Percentiles rank a stretch among this genome's conserved stretches.
phyloP scores from a whole-genome alignment of 2,888 invertebrate genomes.

The Macaria liturata region DNA sequence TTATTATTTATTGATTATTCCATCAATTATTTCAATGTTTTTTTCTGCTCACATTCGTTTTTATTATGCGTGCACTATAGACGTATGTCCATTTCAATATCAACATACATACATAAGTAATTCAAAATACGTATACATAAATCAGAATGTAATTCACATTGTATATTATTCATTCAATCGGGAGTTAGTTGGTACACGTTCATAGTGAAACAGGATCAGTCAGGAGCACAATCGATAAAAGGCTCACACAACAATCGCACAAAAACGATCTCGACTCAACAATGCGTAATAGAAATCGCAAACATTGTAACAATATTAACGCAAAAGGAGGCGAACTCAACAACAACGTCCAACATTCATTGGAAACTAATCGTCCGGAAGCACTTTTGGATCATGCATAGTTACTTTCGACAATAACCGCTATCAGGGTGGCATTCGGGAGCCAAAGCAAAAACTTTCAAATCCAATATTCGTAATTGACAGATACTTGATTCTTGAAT shows the following conservation, averaged over 20 bases:
- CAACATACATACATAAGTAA: no score
- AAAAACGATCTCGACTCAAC: slow-evolving; percentile 62
- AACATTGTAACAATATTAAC: slow-evolving; percentile 81
- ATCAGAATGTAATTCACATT: no score
- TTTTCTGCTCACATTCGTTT: no score
- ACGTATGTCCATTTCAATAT: no score
- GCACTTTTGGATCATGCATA: slow-evolving; percentile 74
- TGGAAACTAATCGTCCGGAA: slow-evolving; percentile 78
- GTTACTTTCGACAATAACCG: slow-evolving; percentile 54
- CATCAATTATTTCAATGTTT: no score
- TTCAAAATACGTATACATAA: no score
- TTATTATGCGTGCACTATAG: no score
- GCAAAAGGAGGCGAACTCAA: slow-evolving; percentile 80
- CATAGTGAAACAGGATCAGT: slow-evolving; percentile 63
- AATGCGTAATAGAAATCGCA: slow-evolving; percentile 81
- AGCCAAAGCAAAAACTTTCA: slow-evolving; percentile 29
- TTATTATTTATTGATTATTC: no score
- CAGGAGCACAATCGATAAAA: slow-evolving; percentile 66
- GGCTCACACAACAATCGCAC: slow-evolving; percentile 60
- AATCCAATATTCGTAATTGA: slow-evolving; percentile 35
- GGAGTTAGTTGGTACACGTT: slow-evolving; percentile 25
- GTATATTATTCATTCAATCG: slow-evolving; percentile 6
- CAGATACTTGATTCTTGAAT: slow-evolving; percentile 35
- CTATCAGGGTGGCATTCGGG: slow-evolving; percentile 69
- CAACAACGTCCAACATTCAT: slow-evolving; percentile 81